These are phyloP conservation scores for Apodemia zela DNA, from an alignment of 2,888 invertebrate genomes.

Conservation along the genomic window DNA sequence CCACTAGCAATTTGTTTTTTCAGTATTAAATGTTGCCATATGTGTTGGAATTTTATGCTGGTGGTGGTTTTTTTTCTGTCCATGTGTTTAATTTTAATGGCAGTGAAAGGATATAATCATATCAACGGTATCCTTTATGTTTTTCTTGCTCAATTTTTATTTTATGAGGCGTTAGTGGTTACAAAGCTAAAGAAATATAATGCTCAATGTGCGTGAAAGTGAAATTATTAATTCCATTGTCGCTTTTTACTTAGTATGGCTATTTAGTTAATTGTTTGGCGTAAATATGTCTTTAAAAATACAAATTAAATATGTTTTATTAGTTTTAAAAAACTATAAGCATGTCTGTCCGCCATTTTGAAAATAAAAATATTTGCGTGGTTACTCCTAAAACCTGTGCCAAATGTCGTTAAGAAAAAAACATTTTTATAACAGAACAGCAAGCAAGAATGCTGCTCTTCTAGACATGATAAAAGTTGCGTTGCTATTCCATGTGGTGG, in stretches of 20 bases:
- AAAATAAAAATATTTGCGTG: neutral
- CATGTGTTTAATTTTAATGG: constrained; percentile 4
- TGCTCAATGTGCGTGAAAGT: neutral
- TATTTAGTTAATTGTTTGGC: neutral
- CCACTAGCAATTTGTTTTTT: constrained; percentile 20
- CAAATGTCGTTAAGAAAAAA: too few relatives aligned
- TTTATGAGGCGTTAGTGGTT: constrained; percentile 30
- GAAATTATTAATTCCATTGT: neutral
- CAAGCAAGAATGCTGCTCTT: too few relatives aligned
- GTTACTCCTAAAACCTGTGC: constrained; percentile 3
- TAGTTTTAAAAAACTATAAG: neutral
- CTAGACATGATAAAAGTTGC: too few relatives aligned
- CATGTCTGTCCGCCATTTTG: neutral
- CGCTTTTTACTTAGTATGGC: neutral
- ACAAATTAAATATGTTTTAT: neutral
- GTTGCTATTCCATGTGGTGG: too few relatives aligned
- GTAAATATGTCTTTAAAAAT: neutral
- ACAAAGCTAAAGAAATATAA: constrained; percentile 21
- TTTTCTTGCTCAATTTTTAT: constrained; percentile 30
- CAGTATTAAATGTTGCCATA: constrained; percentile 16
- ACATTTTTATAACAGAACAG: too few relatives aligned
- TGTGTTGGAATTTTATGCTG: constrained; percentile 5
- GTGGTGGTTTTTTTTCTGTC: constrained; percentile 5
- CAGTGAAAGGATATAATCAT: constrained; percentile 5
- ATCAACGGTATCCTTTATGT: constrained; percentile 12